Conservation (phyloP, 2,113 vertebrate genomes). For the Bungarus multicinctus region DNA sequence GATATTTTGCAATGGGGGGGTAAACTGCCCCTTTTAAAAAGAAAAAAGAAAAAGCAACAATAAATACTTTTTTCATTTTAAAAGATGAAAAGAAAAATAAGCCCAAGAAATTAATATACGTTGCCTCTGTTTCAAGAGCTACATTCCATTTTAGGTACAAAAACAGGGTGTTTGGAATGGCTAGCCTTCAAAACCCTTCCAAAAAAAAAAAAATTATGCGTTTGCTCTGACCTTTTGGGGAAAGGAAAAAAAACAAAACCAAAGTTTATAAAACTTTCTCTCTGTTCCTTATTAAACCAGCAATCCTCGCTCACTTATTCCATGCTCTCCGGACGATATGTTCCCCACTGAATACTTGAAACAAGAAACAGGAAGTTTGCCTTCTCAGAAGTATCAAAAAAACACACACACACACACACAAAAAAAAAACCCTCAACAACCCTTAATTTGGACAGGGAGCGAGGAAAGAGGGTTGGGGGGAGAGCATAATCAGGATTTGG, state of each 20-base stretch:
- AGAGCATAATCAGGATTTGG: background rate
- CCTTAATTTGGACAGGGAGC: background rate
- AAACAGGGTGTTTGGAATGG: background rate
- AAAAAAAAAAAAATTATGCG: background rate
- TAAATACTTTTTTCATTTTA: background rate
- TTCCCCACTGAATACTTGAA: background rate
- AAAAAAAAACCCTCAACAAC: too few relatives aligned
- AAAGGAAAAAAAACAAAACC: too few relatives aligned
- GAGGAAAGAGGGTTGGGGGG: background rate
- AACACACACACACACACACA: too few relatives aligned
- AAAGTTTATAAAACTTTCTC: background rate
- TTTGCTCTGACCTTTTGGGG: background rate
- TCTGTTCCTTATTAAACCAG: slow-evolving; percentile 10
- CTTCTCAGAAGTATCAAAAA: background rate
- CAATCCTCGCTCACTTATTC: slow-evolving; percentile 1
- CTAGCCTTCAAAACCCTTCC: background rate
- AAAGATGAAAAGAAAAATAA: background rate
- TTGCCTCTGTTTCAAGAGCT: background rate
- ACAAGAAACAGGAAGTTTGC: background rate
- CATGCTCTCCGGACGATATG: background rate
- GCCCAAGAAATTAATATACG: background rate
- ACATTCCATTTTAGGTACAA: background rate
- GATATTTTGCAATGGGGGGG: slow-evolving; percentile 22
- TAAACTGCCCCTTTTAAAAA: background rate
- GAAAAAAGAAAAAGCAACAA: background rate